Evolutionary conservation across 2,888 invertebrate genomes (phyloP).

Genomic region (Oscheius sp.): DNA sequence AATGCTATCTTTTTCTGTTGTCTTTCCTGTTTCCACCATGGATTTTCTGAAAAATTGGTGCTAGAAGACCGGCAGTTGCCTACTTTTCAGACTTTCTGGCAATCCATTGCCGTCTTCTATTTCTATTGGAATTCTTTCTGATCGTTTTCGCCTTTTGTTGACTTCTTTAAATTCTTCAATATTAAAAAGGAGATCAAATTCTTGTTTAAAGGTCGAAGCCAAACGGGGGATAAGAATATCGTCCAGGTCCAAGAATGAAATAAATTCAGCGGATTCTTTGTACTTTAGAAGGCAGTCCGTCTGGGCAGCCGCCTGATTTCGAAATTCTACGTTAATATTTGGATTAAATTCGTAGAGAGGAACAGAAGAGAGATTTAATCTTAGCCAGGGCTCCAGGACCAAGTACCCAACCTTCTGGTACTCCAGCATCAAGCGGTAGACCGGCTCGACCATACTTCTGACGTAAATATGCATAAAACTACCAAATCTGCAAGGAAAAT

Average conservation of each 20-base stretch:
- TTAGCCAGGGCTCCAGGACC: constrained; percentile 46
- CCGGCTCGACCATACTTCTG: constrained; percentile 45
- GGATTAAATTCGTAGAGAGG: constrained; percentile 51
- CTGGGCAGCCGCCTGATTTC: constrained; percentile 56
- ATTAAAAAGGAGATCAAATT: constrained; percentile 40
- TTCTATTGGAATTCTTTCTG: neutral
- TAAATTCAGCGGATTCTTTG: constrained; percentile 52
- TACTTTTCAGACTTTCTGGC: too few species aligned
- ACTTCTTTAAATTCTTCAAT: constrained; percentile 6
- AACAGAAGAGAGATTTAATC: constrained; percentile 43
- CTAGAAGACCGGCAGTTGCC: too few species aligned
- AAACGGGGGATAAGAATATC: constrained; percentile 55
- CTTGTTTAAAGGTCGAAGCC: constrained; percentile 44
- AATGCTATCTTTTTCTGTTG: constrained; percentile 1
- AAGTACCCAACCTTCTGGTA: constrained; percentile 40
- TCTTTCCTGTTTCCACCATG: neutral
- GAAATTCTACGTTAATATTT: constrained; percentile 56
- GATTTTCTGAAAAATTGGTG: neutral
- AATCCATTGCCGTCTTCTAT: neutral
- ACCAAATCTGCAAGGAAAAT: constrained; percentile 42
- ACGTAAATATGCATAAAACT: constrained; percentile 51
- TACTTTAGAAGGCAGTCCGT: constrained; percentile 56
- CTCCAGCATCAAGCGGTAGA: constrained; percentile 18
- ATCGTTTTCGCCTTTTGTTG: neutral
- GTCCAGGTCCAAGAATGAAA: constrained; percentile 56